These are phyloP conservation scores for Corythornis madagascariensis DNA, from an alignment of 2,113 vertebrate genomes.

Conservation along the genomic window DNA sequence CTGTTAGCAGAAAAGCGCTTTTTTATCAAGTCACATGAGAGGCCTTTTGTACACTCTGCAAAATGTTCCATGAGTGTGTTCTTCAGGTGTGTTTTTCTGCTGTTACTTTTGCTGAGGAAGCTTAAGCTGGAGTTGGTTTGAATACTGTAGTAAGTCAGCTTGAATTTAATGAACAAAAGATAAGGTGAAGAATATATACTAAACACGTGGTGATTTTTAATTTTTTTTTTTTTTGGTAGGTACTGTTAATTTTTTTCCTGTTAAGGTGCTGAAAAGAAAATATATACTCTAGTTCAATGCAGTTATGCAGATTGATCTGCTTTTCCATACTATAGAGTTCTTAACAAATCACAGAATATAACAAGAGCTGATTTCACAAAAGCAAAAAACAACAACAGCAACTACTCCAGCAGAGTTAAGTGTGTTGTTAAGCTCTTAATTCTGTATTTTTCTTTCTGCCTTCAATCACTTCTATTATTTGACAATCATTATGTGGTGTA, in stretches of 20 bases:
- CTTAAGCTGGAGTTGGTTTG: background rate
- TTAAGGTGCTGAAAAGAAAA: background rate
- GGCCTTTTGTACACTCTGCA: no score
- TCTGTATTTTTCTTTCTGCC: conserved; percentile 11
- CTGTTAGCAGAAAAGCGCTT: no score
- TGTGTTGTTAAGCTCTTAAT: conserved; percentile 40
- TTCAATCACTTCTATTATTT: conserved; percentile 48
- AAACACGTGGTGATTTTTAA: background rate
- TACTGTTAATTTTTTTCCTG: background rate
- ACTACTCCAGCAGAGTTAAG: conserved; percentile 27
- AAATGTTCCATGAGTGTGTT: no score
- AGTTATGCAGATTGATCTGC: background rate
- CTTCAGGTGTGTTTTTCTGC: no score
- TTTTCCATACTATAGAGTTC: background rate
- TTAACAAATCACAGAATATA: background rate
- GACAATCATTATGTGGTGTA: conserved; percentile 11
- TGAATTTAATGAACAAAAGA: background rate
- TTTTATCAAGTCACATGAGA: no score
- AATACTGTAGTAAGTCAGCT: background rate
- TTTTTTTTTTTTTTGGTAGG: background rate
- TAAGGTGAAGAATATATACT: background rate
- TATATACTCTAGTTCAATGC: background rate
- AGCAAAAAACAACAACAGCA: background rate
- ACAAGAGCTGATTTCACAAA: background rate
- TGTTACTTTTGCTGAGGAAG: background rate